phyloP scores from a whole-genome alignment of 2,113 vertebrate genomes.

The Noturus placidus region DNA sequence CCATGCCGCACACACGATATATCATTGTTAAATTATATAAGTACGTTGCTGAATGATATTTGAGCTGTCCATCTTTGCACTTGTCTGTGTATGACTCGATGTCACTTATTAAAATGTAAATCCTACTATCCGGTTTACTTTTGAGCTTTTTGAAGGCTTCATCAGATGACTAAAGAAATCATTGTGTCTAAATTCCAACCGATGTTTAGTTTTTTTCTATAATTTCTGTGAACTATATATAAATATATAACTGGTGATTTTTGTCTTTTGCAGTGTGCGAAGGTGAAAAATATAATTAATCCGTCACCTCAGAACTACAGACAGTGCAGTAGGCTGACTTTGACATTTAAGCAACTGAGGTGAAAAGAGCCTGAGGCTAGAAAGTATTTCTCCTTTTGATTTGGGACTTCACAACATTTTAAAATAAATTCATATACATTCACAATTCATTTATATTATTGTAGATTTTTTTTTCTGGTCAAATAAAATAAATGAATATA shows the following conservation, averaged over 20 bases:
- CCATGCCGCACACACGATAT: not conserved
- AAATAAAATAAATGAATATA: not conserved
- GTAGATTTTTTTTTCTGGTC: not conserved
- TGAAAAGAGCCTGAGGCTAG: not conserved
- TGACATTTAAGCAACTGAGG: constrained; percentile 3
- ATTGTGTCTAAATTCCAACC: not conserved
- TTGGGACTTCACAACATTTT: not conserved
- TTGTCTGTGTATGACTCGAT: not conserved
- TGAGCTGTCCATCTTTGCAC: not conserved
- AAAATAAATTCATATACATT: not conserved
- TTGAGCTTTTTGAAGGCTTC: too few relatives aligned
- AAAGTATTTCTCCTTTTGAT: not conserved
- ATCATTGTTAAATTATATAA: not conserved
- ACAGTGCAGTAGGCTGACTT: not conserved
- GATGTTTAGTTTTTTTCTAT: not conserved
- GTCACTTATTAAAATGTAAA: not conserved
- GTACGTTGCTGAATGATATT: not conserved
- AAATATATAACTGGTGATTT: not conserved
- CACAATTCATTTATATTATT: not conserved
- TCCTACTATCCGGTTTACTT: too few relatives aligned
- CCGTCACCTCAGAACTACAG: not conserved
- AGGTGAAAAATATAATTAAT: not conserved
- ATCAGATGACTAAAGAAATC: not conserved
- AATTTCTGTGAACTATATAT: not conserved
- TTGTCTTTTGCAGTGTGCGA: not conserved